A percentile compares a stretch with the other conserved stretches of the same genome.
Conservation (phyloP, 2,113 vertebrate genomes). For the Nibea albiflora region DNA sequence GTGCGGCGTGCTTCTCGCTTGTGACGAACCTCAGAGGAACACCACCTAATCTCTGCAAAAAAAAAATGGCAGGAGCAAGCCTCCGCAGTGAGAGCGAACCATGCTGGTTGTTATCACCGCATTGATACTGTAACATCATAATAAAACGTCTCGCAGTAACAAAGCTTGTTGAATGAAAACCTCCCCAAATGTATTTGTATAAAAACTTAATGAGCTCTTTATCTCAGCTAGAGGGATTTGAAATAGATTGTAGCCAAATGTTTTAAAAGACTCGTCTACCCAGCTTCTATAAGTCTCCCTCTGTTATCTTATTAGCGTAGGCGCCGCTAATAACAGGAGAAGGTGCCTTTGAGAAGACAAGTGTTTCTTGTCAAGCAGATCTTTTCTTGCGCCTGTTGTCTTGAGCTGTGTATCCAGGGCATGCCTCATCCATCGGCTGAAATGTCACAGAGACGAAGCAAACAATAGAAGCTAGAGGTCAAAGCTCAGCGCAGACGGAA, state of each 20-base stretch:
- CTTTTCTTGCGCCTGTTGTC: conserved; percentile 62
- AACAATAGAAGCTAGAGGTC: conserved; percentile 68
- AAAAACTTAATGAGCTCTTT: conserved; percentile 50
- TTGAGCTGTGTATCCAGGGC: conserved; percentile 47
- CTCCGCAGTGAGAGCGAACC: conserved; percentile 21
- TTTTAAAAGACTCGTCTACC: conserved; percentile 16
- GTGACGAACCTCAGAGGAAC: conserved; percentile 33
- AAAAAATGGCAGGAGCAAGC: conserved; percentile 12
- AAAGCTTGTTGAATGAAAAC: conserved; percentile 33
- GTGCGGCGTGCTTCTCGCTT: conserved; percentile 17
- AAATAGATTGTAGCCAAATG: conserved; percentile 15
- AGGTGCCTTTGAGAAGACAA: conserved; percentile 72
- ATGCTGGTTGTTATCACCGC: conserved; percentile 17
- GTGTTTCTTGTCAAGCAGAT: conserved; percentile 61
- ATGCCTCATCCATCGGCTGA: conserved; percentile 63
- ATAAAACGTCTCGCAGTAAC: conserved; percentile 34
- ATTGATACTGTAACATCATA: conserved; percentile 35
- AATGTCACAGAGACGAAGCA: conserved; percentile 71
- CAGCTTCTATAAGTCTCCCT: conserved; percentile 18
- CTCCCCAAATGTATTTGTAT: conserved; percentile 36
- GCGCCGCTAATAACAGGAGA: conserved; percentile 62
- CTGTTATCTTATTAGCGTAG: conserved; percentile 14
- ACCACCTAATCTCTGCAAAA: conserved; percentile 31
- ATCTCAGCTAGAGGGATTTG: conserved; percentile 17
- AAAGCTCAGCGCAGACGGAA: conserved; percentile 42